These are phyloP conservation scores for Chelmon rostratus DNA, from an alignment of 2,797 vertebrate species.

Conservation along the genomic window DNA sequence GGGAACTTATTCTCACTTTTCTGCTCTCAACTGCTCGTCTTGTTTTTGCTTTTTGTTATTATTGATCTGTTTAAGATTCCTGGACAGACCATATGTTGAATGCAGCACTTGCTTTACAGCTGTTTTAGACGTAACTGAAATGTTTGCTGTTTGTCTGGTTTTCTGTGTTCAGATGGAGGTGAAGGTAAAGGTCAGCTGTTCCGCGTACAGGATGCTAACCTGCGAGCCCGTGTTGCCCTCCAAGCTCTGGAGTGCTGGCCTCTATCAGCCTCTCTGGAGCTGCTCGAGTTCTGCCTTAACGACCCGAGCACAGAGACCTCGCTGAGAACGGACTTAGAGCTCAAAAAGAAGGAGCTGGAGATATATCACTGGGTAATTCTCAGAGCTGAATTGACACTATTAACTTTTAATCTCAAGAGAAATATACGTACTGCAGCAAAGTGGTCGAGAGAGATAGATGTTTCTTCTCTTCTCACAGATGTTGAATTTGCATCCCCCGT, in stretches of 20 bases:
- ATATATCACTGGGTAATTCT: constrained; percentile 90
- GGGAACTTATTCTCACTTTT: neutral
- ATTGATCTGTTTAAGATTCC: neutral
- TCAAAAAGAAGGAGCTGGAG: constrained; percentile 88
- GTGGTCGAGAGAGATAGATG: neutral
- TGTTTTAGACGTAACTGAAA: neutral
- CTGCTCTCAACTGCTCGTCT: neutral
- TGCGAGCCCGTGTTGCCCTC: constrained; percentile 90
- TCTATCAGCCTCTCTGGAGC: constrained; percentile 89
- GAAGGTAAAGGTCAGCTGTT: constrained; percentile 89
- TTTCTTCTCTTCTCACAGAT: constrained; percentile 83
- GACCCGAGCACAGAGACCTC: constrained; percentile 79
- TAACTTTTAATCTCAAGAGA: neutral
- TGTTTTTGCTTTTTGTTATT: neutral
- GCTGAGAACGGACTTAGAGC: constrained; percentile 84
- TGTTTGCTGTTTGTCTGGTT: constrained; percentile 2
- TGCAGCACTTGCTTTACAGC: neutral
- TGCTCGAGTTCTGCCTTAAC: constrained; percentile 93
- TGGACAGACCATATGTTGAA: neutral
- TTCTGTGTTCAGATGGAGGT: constrained; percentile 76
- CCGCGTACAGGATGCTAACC: constrained; percentile 85
- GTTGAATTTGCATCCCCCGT: constrained; percentile 85
- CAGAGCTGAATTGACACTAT: neutral
- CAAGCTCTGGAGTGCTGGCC: constrained; percentile 91
- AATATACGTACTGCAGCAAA: neutral